phyloP scores from a whole-genome alignment of 2,888 invertebrate genomes.

The Cosmorhoe ocellata region DNA sequence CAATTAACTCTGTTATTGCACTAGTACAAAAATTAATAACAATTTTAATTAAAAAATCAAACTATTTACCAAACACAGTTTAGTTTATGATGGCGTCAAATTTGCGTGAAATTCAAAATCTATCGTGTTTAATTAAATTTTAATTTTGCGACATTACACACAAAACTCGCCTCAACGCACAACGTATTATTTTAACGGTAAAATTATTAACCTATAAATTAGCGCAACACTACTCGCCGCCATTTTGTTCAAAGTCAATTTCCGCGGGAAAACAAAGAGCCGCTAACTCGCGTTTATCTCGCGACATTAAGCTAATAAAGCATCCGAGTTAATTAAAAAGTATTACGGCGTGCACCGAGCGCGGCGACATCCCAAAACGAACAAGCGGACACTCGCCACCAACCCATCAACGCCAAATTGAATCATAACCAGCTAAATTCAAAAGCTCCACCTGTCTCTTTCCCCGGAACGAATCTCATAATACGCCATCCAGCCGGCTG shows the following conservation, averaged over 20 bases:
- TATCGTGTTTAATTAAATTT: slow-evolving; percentile 71
- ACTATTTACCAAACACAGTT: slow-evolving; percentile 78
- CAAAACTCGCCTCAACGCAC: slow-evolving; percentile 13
- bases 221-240: slow-evolving; percentile 39
- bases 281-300: slow-evolving; percentile 55
- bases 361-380: slow-evolving; percentile 58
- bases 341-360: slow-evolving; percentile 53
- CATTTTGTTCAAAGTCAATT: slow-evolving; percentile 54
- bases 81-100: slow-evolving; percentile 75
- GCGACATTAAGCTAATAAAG: slow-evolving; percentile 80
- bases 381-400: slow-evolving; percentile 50
- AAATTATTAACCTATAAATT: slow-evolving; percentile 45
- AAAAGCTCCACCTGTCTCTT: slow-evolving; percentile 54
- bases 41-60: slow-evolving; percentile 78
- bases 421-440: slow-evolving; percentile 69
- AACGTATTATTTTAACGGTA: slow-evolving; percentile 59
- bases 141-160: slow-evolving; percentile 51
- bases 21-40: slow-evolving; percentile 65
- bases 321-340: slow-evolving; percentile 81
- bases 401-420: slow-evolving; percentile 73
- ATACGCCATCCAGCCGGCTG: slow-evolving; percentile 69
- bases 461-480: slow-evolving; percentile 53
- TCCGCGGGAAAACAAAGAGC: slow-evolving; percentile 55
- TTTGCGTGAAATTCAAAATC: slow-evolving; percentile 76
- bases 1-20: slow-evolving; percentile 22